Percentiles rank a stretch among this genome's conserved stretches.
phyloP scores from a whole-genome alignment of 1,140 invertebrate genomes.

The Drosophila sulfurigaster region DNA sequence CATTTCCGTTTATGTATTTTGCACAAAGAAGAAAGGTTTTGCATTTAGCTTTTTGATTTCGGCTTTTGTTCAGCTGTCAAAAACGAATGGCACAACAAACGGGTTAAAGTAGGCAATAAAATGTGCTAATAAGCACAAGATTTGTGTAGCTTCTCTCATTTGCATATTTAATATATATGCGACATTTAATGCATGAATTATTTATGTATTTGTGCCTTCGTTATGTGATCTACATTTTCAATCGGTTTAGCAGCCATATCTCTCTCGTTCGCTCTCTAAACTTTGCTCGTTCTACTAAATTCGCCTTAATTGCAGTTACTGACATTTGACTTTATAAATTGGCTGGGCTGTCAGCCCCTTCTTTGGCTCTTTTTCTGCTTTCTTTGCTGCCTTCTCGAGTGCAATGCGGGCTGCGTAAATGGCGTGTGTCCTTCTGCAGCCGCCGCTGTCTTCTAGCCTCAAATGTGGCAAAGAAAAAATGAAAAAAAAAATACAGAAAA shows the following conservation, averaged over 20 bases:
- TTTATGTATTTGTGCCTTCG: conserved; percentile 5
- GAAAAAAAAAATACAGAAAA: too few species aligned
- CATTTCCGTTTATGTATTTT: conserved; percentile 73
- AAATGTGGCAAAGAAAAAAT: conserved; percentile 26
- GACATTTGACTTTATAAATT: conserved; percentile 82
- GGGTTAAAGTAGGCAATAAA: conserved; percentile 64
- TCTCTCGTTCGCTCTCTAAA: too few species aligned
- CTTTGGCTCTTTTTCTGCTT: conserved; percentile 4
- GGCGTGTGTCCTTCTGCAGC: conserved; percentile 65
- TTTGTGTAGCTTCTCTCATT: conserved; percentile 55
- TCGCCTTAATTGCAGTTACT: conserved; percentile 80
- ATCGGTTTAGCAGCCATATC: too few species aligned
- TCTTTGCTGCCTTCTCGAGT: conserved; percentile 14
- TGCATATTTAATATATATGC: conserved; percentile 24
- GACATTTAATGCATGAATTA: conserved; percentile 1
- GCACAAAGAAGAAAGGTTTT: conserved; percentile 32
- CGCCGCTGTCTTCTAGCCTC: conserved; percentile 1
- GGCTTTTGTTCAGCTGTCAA: conserved; percentile 11
- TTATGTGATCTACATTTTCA: neutral
- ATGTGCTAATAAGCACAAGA: conserved; percentile 74
- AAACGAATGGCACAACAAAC: conserved; percentile 38
- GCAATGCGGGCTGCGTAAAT: conserved; percentile 68
- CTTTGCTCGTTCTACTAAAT: conserved; percentile 47
- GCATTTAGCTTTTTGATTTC: conserved; percentile 41
- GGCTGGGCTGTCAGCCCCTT: conserved; percentile 49